Evolutionary conservation across 1,140 invertebrate genomes (phyloP).

Genomic region (Oryzaephilus surinamensis): DNA sequence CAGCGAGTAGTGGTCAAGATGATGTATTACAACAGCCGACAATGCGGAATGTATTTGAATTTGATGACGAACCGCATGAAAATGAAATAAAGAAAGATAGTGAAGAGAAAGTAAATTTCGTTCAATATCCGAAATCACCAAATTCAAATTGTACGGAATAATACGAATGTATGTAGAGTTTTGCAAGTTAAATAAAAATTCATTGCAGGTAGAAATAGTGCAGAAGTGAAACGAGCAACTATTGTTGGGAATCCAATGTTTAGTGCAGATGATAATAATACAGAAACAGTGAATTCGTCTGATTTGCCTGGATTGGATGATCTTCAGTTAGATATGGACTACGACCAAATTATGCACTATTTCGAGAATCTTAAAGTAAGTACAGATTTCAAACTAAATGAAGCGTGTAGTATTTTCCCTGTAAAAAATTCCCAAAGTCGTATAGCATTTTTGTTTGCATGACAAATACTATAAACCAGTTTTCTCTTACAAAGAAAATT

Average conservation of each 20-base stretch:
- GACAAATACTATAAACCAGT: too few species aligned
- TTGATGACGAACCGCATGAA: conserved; percentile 29
- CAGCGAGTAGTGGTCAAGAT: conserved; percentile 5
- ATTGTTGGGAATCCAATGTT: conserved; percentile 84
- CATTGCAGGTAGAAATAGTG: conserved; percentile 37
- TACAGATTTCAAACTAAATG: too few species aligned
- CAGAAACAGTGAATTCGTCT: conserved; percentile 35
- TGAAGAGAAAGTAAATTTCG: conserved; percentile 30
- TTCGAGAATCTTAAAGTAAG: conserved; percentile 90
- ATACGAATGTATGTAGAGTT: not conserved
- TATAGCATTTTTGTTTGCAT: too few species aligned
- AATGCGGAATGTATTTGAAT: conserved; percentile 28
- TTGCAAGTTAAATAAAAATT: not conserved
- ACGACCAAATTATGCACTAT: conserved; percentile 94
- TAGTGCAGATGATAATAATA: conserved; percentile 41
- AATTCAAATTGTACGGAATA: conserved; percentile 21
- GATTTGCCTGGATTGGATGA: conserved; percentile 58
- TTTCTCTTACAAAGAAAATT: too few species aligned
- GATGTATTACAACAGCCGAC: conserved; percentile 14
- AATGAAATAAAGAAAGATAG: conserved; percentile 14
- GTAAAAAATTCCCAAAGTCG: too few species aligned
- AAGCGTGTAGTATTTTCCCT: too few species aligned
- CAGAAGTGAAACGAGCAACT: conserved; percentile 67
- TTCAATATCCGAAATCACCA: conserved; percentile 30
- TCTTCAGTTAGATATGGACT: conserved; percentile 82